Evolutionary conservation across 1,140 invertebrate genomes (phyloP), one percentile per base, ranked within the genome.

Genomic region (Paraescarpia echinospica): DNA sequence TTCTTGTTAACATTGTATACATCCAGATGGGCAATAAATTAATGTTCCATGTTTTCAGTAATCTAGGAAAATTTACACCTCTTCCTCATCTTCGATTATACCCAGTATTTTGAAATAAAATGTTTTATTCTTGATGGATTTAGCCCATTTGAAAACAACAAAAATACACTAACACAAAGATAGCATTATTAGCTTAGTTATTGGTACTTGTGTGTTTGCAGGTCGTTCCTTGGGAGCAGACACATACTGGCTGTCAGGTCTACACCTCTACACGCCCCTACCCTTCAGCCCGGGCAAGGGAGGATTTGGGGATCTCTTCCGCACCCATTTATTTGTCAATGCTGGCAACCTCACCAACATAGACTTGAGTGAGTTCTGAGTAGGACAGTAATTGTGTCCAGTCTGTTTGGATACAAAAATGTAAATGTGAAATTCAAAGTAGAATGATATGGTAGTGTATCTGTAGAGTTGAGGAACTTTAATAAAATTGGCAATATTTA

Each of bases 291-390:
- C 98, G 4, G 97, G 97, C 33, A 96, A 96, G 94, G 97, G 97
- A 91, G 97, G 97, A 35, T 97, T 98, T 94, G 98, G 97, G 4
- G 97, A 98, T 93, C 96, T 98, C 48, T 98, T 98, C 95, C 97
- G 97, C 92, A 97, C 98, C 14, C 98, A 99, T 95, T 97, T 98
- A 88, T 99, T 99, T 96, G 93, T 98, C 90, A 99, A 98, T 96
- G 97, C 97, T 91, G 98, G 98, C 92, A 98, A 98, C 95, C 96
- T 98, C 92, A 97, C 96, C 8, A 96, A 97, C 94, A 95, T 97
- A 92, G 94, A 96, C 89, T 95, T 96, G 93, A 95, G 97, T 97
- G 95, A 95, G 95, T 95, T 22, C 93, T n/a, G 90, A 89, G 6
- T 35, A 90, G 18, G n/a, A 33, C 34, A 34, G 34, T 34, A 33